Evolutionary conservation across 1,140 invertebrate species (phyloP).

Genomic region (Drosophila kanapiae): DNA sequence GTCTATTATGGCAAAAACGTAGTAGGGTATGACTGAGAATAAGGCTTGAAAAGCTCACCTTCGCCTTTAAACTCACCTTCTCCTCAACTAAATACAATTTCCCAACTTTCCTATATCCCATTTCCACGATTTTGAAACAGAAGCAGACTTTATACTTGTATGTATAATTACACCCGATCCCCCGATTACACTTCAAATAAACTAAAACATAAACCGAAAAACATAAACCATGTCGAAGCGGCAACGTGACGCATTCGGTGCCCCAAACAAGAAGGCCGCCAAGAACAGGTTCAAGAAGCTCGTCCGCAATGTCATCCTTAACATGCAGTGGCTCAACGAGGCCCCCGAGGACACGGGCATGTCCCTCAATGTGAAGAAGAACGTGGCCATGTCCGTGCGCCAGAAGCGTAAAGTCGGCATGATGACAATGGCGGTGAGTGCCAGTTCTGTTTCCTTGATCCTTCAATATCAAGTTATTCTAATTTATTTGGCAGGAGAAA

Average conservation of each 20-base stretch:
- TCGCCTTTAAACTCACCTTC: no score
- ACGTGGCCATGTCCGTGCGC: conserved; percentile 55
- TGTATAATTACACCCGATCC: no score
- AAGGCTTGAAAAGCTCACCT: no score
- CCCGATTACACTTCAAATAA: no score
- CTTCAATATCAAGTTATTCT: no score
- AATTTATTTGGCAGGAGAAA: conserved; percentile 45
- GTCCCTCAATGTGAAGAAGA: conserved; percentile 59
- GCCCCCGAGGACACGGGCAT: conserved; percentile 46
- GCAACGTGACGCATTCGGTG: conserved; percentile 25
- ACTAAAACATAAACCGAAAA: no score
- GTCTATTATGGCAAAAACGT: no score
- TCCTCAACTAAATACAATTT: no score
- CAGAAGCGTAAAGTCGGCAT: conserved; percentile 65
- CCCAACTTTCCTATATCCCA: no score
- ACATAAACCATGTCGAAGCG: conserved; percentile 54
- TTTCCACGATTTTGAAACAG: no score
- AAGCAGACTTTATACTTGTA: no score
- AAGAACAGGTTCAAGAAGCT: conserved; percentile 44
- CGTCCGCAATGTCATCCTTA: conserved; percentile 50
- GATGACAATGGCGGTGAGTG: conserved; percentile 54
- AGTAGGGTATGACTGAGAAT: no score
- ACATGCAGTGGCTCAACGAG: conserved; percentile 62
- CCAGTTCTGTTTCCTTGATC: background rate
- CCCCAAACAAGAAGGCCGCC: background rate